Conservation (phyloP, 1,140 invertebrate species). For the Babylonia areolata region DNA sequence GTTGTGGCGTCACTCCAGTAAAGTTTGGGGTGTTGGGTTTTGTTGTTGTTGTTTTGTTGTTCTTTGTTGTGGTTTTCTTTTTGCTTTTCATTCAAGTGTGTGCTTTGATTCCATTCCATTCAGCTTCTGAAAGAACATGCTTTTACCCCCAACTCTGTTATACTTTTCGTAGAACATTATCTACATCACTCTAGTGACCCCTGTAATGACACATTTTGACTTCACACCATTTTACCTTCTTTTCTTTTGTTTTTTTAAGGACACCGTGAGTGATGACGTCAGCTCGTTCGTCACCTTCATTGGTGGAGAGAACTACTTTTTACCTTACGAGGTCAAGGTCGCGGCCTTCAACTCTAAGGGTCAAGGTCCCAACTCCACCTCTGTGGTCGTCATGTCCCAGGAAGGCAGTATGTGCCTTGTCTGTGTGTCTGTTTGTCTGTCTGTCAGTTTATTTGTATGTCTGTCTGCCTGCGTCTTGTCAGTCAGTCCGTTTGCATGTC, state of each 20-base stretch:
- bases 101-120: too few species aligned
- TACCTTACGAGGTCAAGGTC: slow-evolving; percentile 92
- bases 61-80: too few species aligned
- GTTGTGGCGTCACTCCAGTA: too few species aligned
- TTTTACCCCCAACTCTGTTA: too few species aligned
- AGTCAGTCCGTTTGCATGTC: not conserved
- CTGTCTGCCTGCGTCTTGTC: not conserved
- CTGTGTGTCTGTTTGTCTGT: not conserved
- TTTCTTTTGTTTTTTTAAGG: not conserved
- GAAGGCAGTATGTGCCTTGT: slow-evolving; percentile 75
- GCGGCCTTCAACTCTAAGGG: slow-evolving; percentile 78
- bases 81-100: too few species aligned
- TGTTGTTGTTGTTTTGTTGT: too few species aligned
- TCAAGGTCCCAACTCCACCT: slow-evolving; percentile 62
- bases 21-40: too few species aligned
- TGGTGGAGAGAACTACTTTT: slow-evolving; percentile 87
- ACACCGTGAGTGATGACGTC: slow-evolving; percentile 23
- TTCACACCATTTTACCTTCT: not conserved
- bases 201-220: too few species aligned
- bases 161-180: too few species aligned
- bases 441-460: not conserved
- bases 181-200: too few species aligned
- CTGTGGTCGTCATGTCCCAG: slow-evolving; percentile 58
- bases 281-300: slow-evolving; percentile 75
- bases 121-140: too few species aligned